These are phyloP conservation scores for Myotis brandtii DNA, from an alignment of 2,113 vertebrate species.

Conservation along the genomic window DNA sequence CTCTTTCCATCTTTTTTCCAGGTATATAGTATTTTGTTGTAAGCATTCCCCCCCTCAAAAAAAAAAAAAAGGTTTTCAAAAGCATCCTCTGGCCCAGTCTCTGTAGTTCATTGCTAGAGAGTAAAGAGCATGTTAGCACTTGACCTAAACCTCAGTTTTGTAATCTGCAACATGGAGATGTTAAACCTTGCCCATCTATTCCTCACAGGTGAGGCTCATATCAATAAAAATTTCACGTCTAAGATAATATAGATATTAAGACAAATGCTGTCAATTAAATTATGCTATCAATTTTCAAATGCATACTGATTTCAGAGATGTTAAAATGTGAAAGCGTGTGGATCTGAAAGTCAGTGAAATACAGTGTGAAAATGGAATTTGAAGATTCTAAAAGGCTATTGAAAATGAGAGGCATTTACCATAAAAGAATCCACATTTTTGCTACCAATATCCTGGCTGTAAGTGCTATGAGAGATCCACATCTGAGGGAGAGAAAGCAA, in stretches of 20 bases:
- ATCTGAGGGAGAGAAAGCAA: not conserved
- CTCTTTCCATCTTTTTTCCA: not conserved
- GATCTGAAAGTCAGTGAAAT: constrained; percentile 10
- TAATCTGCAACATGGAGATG: not conserved
- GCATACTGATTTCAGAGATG: not conserved
- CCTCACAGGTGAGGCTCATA: not conserved
- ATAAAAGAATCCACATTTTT: not conserved
- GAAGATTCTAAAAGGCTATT: not conserved
- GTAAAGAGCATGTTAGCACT: not conserved
- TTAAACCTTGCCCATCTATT: not conserved
- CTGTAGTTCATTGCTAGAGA: not conserved
- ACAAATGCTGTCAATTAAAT: constrained; percentile 23
- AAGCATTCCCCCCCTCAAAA: not conserved
- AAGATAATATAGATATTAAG: constrained; percentile 1
- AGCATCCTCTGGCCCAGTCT: not conserved
- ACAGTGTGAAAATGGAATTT: not conserved
- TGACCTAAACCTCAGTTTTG: not conserved
- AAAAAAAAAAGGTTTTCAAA: not conserved
- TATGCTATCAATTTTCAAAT: not conserved
- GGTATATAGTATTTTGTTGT: not conserved
- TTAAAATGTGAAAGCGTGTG: not conserved
- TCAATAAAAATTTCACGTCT: not conserved
- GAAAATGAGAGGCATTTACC: not conserved
- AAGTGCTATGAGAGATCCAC: not conserved
- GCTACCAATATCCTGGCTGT: not conserved